Conservation (phyloP, 2,888 invertebrate species). For the Mesoligia furuncula region DNA sequence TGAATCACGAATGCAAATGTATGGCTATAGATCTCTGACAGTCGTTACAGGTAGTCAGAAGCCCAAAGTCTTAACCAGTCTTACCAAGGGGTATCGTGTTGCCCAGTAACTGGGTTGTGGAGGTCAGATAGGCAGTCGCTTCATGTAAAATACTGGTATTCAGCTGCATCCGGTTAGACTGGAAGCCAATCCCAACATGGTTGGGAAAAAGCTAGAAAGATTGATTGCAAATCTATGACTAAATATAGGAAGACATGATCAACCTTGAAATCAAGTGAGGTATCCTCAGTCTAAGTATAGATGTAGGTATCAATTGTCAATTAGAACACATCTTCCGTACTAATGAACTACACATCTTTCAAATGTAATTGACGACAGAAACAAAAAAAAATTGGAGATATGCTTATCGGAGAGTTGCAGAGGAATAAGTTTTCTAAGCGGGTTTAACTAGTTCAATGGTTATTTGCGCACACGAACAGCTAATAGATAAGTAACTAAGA, state of each 20-base stretch:
- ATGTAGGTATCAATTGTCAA: background rate
- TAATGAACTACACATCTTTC: background rate
- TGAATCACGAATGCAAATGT: slow-evolving; percentile 18
- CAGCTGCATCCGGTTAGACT: background rate
- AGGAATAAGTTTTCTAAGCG: background rate
- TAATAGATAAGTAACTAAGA: slow-evolving; percentile 21
- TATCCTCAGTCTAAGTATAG: no score
- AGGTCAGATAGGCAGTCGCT: background rate
- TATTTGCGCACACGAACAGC: background rate
- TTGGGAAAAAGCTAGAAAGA: background rate
- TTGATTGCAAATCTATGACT: background rate
- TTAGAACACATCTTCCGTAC: background rate
- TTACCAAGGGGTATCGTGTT: background rate
- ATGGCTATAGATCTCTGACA: background rate
- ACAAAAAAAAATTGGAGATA: no score
- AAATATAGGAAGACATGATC: no score
- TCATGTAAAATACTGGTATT: background rate
- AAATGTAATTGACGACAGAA: background rate
- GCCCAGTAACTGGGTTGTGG: background rate
- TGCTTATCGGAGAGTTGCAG: background rate
- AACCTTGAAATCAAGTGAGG: no score
- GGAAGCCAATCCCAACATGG: background rate
- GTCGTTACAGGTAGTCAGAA: background rate
- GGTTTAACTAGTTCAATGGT: background rate
- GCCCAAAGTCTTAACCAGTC: background rate